These are phyloP conservation scores for Zaprionus capensis DNA, from an alignment of 1,140 invertebrate genomes.

Conservation along the genomic window DNA sequence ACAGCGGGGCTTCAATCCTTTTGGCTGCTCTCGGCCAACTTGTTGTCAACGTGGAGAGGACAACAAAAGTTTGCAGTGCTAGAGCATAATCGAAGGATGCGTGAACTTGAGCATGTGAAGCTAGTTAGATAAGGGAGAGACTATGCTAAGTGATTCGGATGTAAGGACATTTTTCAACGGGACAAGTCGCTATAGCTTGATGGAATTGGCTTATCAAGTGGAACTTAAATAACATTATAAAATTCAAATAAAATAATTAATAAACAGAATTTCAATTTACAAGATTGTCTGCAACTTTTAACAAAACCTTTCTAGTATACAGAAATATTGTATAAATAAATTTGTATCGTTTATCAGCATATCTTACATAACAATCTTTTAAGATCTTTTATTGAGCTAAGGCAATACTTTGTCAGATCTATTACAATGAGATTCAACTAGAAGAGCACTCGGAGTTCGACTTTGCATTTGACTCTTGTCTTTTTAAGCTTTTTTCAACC, in stretches of 20 bases:
- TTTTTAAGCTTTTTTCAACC: conserved; percentile 23
- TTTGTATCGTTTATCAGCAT: too few relatives aligned
- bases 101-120: background rate
- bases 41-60: conserved; percentile 42
- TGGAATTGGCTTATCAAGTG: background rate
- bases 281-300: too few relatives aligned
- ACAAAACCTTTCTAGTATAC: too few relatives aligned
- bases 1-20: conserved; percentile 21
- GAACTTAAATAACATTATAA: too few relatives aligned
- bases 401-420: too few relatives aligned
- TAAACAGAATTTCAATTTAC: too few relatives aligned
- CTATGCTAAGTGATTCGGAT: background rate
- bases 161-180: background rate
- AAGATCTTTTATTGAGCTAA: too few relatives aligned
- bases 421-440: background rate
- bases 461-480: background rate
- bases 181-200: background rate
- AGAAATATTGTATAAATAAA: too few relatives aligned
- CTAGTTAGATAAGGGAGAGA: background rate
- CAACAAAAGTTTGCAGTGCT: conserved; percentile 17
- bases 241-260: too few relatives aligned
- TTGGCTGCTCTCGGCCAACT: conserved; percentile 22
- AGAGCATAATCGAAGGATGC: background rate
- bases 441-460: background rate
- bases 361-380: too few relatives aligned